These are phyloP conservation scores for Trachelus troglodyta DNA, from an alignment of 2,888 invertebrate genomes.

Conservation along the genomic window DNA sequence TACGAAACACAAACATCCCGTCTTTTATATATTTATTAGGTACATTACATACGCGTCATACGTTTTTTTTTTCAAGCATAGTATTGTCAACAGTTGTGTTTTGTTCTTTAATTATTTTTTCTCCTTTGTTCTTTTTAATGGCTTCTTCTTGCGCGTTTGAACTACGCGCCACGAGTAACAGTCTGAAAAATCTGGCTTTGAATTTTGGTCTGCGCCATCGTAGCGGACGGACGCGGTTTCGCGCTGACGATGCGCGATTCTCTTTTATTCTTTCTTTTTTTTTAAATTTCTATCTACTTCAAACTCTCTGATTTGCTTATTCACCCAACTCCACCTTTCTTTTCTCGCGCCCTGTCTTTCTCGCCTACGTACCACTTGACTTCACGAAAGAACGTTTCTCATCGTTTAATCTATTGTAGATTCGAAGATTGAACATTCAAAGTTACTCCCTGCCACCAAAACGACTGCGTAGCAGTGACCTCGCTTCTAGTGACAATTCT, in stretches of 20 bases:
- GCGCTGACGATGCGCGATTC: neutral
- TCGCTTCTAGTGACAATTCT: neutral
- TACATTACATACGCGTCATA: conserved; percentile 60
- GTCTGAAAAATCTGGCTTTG: conserved; percentile 33
- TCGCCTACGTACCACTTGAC: neutral
- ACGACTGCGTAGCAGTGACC: neutral
- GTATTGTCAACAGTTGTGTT: conserved; percentile 64
- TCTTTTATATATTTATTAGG: conserved; percentile 51
- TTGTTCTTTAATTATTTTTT: conserved; percentile 39
- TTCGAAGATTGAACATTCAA: neutral
- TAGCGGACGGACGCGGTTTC: conserved; percentile 1
- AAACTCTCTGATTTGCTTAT: neutral
- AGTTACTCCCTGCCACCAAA: neutral
- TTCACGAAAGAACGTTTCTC: neutral
- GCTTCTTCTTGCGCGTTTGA: neutral
- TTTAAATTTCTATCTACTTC: neutral
- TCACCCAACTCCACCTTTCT: neutral
- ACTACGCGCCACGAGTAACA: conserved; percentile 33
- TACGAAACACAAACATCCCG: conserved; percentile 56
- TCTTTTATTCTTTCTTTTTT: neutral
- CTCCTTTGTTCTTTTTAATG: conserved; percentile 17
- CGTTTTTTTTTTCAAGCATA: conserved; percentile 59
- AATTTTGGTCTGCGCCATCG: conserved; percentile 3
- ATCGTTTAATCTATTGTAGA: neutral
- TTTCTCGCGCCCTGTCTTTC: neutral